Evolutionary conservation across 2,113 vertebrate genomes (phyloP), one percentile per base, ranked within the genome.

Genomic region (Trichechus manatus): DNA sequence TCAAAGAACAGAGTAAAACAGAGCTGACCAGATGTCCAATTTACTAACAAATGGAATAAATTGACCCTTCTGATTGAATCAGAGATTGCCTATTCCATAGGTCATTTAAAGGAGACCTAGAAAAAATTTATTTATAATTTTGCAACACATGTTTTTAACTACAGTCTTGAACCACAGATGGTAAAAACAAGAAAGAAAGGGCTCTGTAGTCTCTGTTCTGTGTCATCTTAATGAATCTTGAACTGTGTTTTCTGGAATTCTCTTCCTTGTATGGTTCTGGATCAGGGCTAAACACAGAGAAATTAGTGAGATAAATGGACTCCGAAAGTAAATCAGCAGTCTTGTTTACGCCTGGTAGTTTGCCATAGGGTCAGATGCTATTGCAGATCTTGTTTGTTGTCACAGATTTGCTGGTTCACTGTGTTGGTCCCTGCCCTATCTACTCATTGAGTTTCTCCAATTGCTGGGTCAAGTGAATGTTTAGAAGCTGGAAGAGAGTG

Each of bases 1-100:
- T 88, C 93, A 92, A 93, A 94, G 50, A 74, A 59, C 53, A 94
- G 88, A 96, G 31, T 74, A 31, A 89, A 87, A 87, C 25, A 82
- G 44, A 63, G 63, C 75, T 94, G n/a, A 68, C 47, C 63, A 78
- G 72, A 68, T 89, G 39, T 78, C 68, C 17, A 63, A 17, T 93
- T 94, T 89, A 27, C 33, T 91, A 68, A 59, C 20, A 87, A 80
- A 77, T 79, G 44, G 17, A 91, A 91, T 80, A 94, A 78, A 93
- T 3, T 72, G 68, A 89, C 22, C 23, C 14, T 61, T 31, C 27
- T 59, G 72, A 89, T 59, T 15, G 25, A 89, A 93, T 88, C 70
- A 79, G 47, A 93, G 39, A 59, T 94, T 36, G 7, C 17, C 74
- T 39, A 82, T 89, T 95, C 82, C 90, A 44, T 50, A 63, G 22